Evolutionary conservation across 2,888 invertebrate species (phyloP).

Genomic region (Fragum fragum): DNA sequence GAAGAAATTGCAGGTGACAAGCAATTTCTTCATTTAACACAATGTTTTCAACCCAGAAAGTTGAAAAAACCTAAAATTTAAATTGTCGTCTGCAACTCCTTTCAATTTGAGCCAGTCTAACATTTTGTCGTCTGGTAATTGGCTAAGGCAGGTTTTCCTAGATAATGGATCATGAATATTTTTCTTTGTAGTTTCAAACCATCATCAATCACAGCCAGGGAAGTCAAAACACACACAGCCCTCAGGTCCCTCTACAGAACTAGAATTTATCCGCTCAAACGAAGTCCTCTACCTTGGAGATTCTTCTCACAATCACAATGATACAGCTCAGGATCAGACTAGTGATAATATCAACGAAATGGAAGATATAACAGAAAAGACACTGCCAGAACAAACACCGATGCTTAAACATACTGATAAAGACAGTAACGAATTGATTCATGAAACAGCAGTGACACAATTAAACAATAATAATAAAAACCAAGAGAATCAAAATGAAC

Average conservation of each 20-base stretch:
- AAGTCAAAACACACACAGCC: not conserved
- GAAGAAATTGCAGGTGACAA: no score
- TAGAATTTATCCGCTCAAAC: constrained; percentile 55
- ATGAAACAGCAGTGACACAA: not conserved
- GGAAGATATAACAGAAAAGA: constrained; percentile 6
- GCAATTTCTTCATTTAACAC: no score
- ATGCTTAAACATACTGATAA: constrained; percentile 2
- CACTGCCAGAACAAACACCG: not conserved
- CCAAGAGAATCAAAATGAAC: constrained; percentile 12
- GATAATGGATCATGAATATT: no score
- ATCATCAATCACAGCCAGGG: constrained; percentile 9
- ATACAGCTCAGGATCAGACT: not conserved
- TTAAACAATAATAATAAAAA: not conserved
- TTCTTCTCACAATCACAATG: not conserved
- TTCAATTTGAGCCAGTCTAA: no score
- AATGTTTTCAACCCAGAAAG: no score
- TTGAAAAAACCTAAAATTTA: no score
- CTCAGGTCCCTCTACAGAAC: constrained; percentile 45
- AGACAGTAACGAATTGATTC: constrained; percentile 17
- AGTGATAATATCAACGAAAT: not conserved
- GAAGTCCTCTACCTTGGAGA: constrained; percentile 50
- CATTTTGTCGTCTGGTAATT: no score
- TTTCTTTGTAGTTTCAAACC: constrained; percentile 33
- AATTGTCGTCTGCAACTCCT: no score
- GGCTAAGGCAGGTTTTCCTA: no score